A percentile compares a stretch with the other conserved stretches of the same genome.
These are phyloP conservation scores for Siphlonurus alternatus DNA, from an alignment of 2,888 invertebrate genomes.

Conservation along the genomic window DNA sequence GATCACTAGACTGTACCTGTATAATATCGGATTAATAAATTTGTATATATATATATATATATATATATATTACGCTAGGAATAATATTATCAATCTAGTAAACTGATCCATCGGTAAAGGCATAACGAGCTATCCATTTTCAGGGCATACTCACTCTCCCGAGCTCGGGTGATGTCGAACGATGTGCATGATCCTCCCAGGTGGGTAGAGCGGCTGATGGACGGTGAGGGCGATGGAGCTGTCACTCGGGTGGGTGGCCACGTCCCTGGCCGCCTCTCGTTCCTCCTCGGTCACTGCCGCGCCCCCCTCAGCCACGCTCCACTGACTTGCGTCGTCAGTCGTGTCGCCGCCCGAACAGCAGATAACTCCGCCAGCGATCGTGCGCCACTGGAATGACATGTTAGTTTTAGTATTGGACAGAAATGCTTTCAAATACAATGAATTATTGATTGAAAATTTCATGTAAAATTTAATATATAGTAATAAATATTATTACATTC, in stretches of 20 bases:
- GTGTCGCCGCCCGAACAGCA: conserved; percentile 23
- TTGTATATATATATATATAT: too few species aligned
- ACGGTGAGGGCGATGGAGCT: conserved; percentile 60
- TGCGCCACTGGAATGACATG: conserved; percentile 62
- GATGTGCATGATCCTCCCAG: conserved; percentile 71
- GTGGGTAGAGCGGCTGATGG: conserved; percentile 68
- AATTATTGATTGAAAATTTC: too few species aligned
- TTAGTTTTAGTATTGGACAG: too few species aligned
- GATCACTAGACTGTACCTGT: too few species aligned
- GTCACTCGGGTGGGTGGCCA: conserved; percentile 44
- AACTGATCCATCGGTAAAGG: not conserved
- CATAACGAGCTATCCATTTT: too few species aligned
- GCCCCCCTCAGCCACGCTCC: conserved; percentile 35
- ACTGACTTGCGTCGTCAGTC: not conserved
- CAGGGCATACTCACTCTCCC: conserved; percentile 49
- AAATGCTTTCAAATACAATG: too few species aligned
- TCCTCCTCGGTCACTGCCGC: conserved; percentile 48
- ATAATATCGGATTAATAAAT: too few species aligned
- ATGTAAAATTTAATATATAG: too few species aligned
- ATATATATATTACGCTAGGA: too few species aligned
- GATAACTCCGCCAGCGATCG: conserved; percentile 59
- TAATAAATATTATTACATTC: too few species aligned
- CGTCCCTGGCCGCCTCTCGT: conserved; percentile 42
- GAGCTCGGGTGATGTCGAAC: conserved; percentile 67
- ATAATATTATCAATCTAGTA: not conserved